Evolutionary conservation across 2,888 invertebrate genomes (phyloP).

Genomic region (Archips xylosteana): DNA sequence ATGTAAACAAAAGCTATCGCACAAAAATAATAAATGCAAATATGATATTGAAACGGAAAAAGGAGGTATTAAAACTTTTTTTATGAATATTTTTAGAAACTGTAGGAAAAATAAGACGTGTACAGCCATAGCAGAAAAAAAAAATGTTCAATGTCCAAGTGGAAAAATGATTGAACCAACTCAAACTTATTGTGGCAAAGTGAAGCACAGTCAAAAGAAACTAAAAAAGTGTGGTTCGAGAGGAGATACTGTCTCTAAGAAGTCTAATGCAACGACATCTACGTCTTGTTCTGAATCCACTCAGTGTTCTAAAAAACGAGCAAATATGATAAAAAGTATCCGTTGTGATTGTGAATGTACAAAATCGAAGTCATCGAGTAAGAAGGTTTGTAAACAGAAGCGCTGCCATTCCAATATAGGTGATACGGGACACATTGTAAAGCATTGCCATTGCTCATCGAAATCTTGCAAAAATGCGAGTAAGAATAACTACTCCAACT

Average conservation of each 20-base stretch:
- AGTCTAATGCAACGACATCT: background rate
- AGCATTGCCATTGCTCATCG: constrained; percentile 22
- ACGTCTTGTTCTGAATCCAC: background rate
- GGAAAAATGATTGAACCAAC: background rate
- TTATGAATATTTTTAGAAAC: background rate
- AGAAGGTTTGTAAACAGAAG: background rate
- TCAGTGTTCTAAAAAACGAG: background rate
- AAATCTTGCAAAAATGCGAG: constrained; percentile 10
- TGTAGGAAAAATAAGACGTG: background rate
- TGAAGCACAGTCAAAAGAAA: background rate
- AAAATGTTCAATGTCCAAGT: background rate
- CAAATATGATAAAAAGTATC: background rate
- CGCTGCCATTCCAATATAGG: background rate
- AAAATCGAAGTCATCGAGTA: background rate
- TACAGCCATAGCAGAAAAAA: background rate
- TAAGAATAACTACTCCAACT: background rate
- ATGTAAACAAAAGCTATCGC: background rate
- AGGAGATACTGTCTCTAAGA: background rate
- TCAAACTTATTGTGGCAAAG: background rate
- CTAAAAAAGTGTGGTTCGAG: background rate
- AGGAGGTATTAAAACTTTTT: background rate
- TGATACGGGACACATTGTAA: background rate
- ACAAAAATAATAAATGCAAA: background rate
- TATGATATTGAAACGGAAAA: background rate
- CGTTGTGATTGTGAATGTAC: background rate